These are phyloP conservation scores for Ferrisia virgata DNA, from an alignment of 2,888 invertebrate genomes.

Conservation along the genomic window DNA sequence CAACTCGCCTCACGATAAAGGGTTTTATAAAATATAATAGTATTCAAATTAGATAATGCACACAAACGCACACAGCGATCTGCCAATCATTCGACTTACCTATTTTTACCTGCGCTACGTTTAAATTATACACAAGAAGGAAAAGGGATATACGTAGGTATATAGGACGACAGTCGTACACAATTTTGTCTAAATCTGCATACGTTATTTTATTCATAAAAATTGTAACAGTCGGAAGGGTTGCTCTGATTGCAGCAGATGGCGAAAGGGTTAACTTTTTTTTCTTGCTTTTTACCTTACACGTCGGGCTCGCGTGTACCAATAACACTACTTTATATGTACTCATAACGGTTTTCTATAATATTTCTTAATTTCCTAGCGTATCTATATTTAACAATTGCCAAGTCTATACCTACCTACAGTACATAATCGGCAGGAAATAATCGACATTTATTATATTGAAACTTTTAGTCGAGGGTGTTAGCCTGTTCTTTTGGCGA, in stretches of 20 bases:
- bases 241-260: conserved; percentile 32
- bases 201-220: conserved; percentile 34
- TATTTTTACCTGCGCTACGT: conserved; percentile 5
- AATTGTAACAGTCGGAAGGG: conserved; percentile 40
- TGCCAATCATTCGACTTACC: neutral
- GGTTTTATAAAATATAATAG: neutral
- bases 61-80: neutral
- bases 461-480: neutral
- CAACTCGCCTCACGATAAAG: neutral
- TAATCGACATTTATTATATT: neutral
- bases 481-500: too few species aligned
- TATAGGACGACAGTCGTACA: conserved; percentile 13
- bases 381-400: too few species aligned
- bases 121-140: neutral
- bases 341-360: conserved; percentile 12
- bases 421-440: neutral
- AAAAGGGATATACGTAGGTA: neutral
- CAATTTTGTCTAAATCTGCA: conserved; percentile 34
- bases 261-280: conserved; percentile 29
- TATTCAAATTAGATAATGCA: conserved; percentile 26
- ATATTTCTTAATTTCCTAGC: neutral
- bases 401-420: neutral
- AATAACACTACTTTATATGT: neutral
- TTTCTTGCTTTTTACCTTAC: conserved; percentile 21
- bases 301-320: neutral